Evolutionary conservation across 2,797 vertebrate genomes (phyloP).

Genomic region (Gila robusta): DNA sequence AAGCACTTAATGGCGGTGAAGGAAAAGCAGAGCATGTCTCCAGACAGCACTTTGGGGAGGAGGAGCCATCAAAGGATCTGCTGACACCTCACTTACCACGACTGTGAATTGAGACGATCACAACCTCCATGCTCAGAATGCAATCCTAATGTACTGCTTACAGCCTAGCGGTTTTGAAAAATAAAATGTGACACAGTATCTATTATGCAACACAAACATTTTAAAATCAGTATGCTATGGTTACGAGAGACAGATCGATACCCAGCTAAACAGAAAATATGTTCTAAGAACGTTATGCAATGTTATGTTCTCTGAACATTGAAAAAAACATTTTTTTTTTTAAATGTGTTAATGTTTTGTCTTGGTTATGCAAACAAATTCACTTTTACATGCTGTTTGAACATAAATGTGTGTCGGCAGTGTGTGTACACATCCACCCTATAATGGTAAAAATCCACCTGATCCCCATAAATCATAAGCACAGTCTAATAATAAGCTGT

Average conservation of each 20-base stretch:
- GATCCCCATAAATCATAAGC: no score
- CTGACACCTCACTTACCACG: constrained; percentile 43
- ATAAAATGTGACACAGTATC: background rate
- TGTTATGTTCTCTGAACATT: background rate
- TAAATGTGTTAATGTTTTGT: no score
- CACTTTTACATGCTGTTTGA: no score
- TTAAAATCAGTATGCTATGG: background rate
- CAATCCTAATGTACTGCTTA: background rate
- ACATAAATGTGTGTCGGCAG: no score
- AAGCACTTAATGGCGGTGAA: constrained; percentile 27
- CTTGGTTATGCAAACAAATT: no score
- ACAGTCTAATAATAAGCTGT: no score
- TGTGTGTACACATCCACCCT: no score
- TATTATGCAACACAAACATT: background rate
- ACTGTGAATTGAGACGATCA: constrained; percentile 26
- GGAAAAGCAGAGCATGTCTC: constrained; percentile 39
- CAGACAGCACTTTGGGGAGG: constrained; percentile 31
- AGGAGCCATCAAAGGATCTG: constrained; percentile 26
- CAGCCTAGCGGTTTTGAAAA: background rate
- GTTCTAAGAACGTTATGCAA: background rate
- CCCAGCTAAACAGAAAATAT: background rate
- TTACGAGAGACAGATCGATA: background rate
- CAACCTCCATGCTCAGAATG: background rate
- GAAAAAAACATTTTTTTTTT: no score
- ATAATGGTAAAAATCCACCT: no score